Conservation (phyloP, 2,888 invertebrate genomes). For the Sminthurides aquaticus region DNA sequence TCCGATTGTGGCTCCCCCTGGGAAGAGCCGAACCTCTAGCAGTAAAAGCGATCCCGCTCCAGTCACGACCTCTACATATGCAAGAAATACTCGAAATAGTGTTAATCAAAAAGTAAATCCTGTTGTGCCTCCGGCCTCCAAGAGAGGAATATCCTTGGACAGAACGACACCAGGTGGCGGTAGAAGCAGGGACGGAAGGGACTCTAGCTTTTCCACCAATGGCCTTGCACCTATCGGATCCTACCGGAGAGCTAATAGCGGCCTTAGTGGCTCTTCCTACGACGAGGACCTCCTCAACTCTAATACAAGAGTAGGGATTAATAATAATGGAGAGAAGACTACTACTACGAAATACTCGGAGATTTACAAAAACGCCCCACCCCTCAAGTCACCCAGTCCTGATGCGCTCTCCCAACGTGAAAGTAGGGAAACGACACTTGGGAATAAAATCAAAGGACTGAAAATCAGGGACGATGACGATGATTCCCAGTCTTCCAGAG, state of each 20-base stretch:
- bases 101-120: background rate
- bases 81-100: background rate
- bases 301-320: background rate
- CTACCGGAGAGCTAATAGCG: conserved; percentile 16
- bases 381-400: background rate
- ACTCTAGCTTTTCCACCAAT: conserved; percentile 10
- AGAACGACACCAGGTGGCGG: conserved; percentile 8
- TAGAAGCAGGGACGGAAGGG: conserved; percentile 11
- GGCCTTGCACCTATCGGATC: conserved; percentile 1
- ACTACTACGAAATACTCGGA: conserved; percentile 21
- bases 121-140: background rate
- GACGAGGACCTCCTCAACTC: conserved; percentile 7
- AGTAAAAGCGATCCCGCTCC: conserved; percentile 32
- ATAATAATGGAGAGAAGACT: background rate
- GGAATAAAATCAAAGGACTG: conserved; percentile 20
- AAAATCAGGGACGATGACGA: conserved; percentile 13
- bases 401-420: conserved; percentile 19
- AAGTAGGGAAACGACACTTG: conserved; percentile 16
- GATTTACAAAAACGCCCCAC: conserved; percentile 3
- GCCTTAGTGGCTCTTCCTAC: conserved; percentile 11
- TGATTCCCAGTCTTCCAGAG: conserved; percentile 18
- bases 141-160: conserved; percentile 21
- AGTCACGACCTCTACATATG: conserved; percentile 13
- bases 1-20: conserved; percentile 35
- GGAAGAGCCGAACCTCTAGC: conserved; percentile 24